Conservation (phyloP, 2,888 invertebrate species). For the Hypomecis atomaria region DNA sequence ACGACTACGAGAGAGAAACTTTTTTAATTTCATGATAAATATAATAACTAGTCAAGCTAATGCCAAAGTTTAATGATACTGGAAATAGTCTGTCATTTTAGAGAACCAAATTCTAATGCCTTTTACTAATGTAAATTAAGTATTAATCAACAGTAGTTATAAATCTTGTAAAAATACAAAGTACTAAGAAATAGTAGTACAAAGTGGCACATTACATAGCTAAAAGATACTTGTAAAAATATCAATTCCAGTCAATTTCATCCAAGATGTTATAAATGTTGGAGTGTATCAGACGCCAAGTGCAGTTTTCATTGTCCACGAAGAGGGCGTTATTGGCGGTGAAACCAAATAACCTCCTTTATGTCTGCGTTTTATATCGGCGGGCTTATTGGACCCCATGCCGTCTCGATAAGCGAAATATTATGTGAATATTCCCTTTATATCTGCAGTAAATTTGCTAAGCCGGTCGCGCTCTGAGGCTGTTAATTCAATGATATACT, state of each 20-base stretch:
- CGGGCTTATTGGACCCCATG: constrained; percentile 60
- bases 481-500: constrained; percentile 2
- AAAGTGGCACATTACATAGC: neutral
- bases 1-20: too few relatives aligned
- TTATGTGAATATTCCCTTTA: constrained; percentile 41
- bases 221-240: constrained; percentile 1
- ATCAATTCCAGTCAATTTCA: constrained; percentile 19
- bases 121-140: too few relatives aligned
- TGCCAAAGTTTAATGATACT: too few relatives aligned
- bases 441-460: constrained; percentile 21
- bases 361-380: constrained; percentile 74
- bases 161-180: neutral
- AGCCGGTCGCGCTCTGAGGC: constrained; percentile 44
- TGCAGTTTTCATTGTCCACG: constrained; percentile 76
- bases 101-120: too few relatives aligned
- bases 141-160: too few relatives aligned
- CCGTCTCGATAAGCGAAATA: constrained; percentile 48
- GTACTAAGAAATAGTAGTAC: neutral
- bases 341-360: constrained; percentile 79
- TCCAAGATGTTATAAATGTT: constrained; percentile 30
- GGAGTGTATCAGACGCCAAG: constrained; percentile 51
- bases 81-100: too few relatives aligned
- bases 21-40: too few relatives aligned
- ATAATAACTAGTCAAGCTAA: too few relatives aligned
- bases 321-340: constrained; percentile 75